phyloP scores from a whole-genome alignment of 2,888 invertebrate genomes.

The Napeogenes inachia region DNA sequence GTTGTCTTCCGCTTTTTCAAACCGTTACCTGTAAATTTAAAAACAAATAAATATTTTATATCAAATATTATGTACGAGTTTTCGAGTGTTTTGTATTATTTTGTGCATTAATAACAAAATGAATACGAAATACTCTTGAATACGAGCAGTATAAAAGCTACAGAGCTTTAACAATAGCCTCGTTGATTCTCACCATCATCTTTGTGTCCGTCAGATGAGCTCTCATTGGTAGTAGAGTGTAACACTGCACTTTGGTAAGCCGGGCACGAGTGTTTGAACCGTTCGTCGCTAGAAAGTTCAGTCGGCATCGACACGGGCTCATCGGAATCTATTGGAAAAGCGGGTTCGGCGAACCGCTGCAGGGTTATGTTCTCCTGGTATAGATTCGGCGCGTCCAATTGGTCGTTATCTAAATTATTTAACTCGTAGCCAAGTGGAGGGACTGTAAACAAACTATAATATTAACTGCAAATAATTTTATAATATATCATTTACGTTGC shows the following conservation, averaged over 20 bases:
- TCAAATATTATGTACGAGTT: too few species aligned
- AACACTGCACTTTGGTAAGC: conserved; percentile 87
- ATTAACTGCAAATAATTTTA: background rate
- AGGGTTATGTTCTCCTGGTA: conserved; percentile 67
- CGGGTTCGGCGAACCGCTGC: conserved; percentile 56
- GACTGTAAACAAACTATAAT: conserved; percentile 52
- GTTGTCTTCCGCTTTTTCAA: conserved; percentile 88
- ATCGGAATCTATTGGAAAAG: conserved; percentile 63
- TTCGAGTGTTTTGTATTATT: background rate
- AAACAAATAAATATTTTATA: too few species aligned
- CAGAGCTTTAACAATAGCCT: too few species aligned
- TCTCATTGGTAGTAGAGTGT: conserved; percentile 66
- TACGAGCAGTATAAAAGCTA: too few species aligned
- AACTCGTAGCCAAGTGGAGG: conserved; percentile 82
- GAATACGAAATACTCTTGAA: too few species aligned
- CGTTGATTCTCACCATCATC: conserved; percentile 56
- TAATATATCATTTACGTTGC: background rate
- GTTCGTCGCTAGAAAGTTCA: conserved; percentile 61
- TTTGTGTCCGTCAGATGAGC: conserved; percentile 56
- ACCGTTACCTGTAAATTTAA: conserved; percentile 65
- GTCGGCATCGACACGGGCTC: conserved; percentile 70
- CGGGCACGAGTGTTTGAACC: conserved; percentile 85
- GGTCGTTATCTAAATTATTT: conserved; percentile 81
- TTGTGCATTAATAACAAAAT: background rate
- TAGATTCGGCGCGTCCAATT: conserved; percentile 77